phyloP scores from a whole-genome alignment of 1,140 invertebrate genomes.

The Dryas iulia region DNA sequence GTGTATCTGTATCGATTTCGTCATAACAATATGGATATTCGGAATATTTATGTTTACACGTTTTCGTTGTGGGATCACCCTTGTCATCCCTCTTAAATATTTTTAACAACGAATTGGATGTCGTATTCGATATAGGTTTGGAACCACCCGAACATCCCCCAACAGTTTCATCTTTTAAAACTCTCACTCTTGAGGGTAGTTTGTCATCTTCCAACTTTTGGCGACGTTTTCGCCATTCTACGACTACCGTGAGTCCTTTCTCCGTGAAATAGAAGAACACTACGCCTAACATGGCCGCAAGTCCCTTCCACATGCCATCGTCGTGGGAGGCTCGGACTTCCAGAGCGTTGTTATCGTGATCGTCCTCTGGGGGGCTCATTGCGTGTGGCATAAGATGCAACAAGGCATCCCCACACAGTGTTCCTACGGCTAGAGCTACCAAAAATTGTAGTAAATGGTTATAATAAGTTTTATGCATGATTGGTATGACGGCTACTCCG shows the following conservation, averaged over 20 bases:
- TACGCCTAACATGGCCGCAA: constrained; percentile 90
- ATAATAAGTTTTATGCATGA: constrained; percentile 94
- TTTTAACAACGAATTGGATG: constrained; percentile 66
- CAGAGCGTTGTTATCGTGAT: constrained; percentile 45
- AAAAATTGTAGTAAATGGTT: constrained; percentile 94
- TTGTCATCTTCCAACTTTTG: constrained; percentile 82
- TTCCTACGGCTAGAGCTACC: constrained; percentile 94
- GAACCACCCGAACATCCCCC: constrained; percentile 81
- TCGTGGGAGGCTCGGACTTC: constrained; percentile 77
- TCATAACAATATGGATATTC: constrained; percentile 92
- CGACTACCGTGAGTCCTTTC: constrained; percentile 88
- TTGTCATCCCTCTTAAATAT: constrained; percentile 73
- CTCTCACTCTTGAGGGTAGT: constrained; percentile 83
- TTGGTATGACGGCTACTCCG: constrained; percentile 91
- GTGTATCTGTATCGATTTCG: constrained; percentile 86
- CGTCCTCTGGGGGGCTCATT: constrained; percentile 81
- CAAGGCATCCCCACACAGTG: constrained; percentile 94
- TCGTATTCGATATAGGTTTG: constrained; percentile 56
- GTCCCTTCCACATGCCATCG: constrained; percentile 90
- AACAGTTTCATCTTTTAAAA: constrained; percentile 82
- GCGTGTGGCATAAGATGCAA: constrained; percentile 96
- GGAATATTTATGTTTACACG: constrained; percentile 92
- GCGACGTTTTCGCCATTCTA: constrained; percentile 87
- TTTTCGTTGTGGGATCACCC: constrained; percentile 82
- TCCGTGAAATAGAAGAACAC: constrained; percentile 94